These are phyloP conservation scores for Cephus nigrinus DNA, from an alignment of 2,888 invertebrate species.

Conservation along the genomic window DNA sequence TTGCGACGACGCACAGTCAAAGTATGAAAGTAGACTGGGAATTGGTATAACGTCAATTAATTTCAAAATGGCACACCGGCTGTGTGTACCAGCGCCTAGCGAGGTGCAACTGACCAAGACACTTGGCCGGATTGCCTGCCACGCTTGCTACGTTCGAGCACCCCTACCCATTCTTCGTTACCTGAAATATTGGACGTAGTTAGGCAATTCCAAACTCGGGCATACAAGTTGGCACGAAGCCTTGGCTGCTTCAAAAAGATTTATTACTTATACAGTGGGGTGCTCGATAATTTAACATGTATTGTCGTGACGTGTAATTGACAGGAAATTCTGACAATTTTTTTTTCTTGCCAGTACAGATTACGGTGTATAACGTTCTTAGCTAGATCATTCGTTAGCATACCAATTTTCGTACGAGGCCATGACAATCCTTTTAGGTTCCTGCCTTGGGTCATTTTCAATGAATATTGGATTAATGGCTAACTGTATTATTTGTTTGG, in stretches of 20 bases:
- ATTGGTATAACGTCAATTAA: slow-evolving; percentile 39
- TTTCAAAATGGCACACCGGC: slow-evolving; percentile 11
- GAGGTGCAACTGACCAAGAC: slow-evolving; percentile 44
- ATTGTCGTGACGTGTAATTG: not conserved
- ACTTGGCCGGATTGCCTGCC: slow-evolving; percentile 50
- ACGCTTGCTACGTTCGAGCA: slow-evolving; percentile 27
- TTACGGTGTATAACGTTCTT: not conserved
- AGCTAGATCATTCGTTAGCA: not conserved
- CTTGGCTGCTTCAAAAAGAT: not conserved
- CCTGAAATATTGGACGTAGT: slow-evolving; percentile 48
- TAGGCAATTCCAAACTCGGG: slow-evolving; percentile 36
- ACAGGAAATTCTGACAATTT: not conserved
- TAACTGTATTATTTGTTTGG: not conserved
- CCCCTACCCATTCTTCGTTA: slow-evolving; percentile 12
- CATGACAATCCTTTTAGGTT: too few relatives aligned
- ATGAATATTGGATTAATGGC: too few relatives aligned
- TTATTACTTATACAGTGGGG: not conserved
- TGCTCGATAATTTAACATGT: not conserved
- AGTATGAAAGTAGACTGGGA: slow-evolving; percentile 18
- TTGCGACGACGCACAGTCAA: slow-evolving; percentile 8
- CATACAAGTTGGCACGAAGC: not conserved
- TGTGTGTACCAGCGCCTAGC: not conserved
- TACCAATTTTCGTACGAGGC: not conserved
- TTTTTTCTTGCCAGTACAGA: not conserved
- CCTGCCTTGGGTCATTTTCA: too few relatives aligned